Evolutionary conservation across 1,140 invertebrate genomes (phyloP).

Genomic region (Lasioglossum baleicum): DNA sequence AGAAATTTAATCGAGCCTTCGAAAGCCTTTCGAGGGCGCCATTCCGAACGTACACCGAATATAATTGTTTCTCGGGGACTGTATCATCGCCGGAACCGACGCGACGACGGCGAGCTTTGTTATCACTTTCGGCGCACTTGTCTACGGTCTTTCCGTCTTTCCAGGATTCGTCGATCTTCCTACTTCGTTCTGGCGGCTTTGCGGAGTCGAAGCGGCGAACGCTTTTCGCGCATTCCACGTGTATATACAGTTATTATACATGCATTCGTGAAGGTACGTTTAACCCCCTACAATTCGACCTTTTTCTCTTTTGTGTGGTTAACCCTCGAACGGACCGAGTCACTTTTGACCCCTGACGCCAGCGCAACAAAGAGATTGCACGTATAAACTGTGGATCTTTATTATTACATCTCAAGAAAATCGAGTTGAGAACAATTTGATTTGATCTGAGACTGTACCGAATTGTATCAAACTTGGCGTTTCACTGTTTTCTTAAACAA

Average conservation of each 20-base stretch:
- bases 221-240: conserved; percentile 27
- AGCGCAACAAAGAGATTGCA: too few relatives aligned
- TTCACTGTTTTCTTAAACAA: too few relatives aligned
- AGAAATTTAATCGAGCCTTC: neutral
- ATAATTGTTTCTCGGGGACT: neutral
- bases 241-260: conserved; percentile 40
- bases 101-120: neutral
- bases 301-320: neutral
- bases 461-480: too few relatives aligned
- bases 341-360: too few relatives aligned
- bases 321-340: too few relatives aligned
- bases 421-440: too few relatives aligned
- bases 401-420: too few relatives aligned
- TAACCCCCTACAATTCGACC: neutral
- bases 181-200: too few relatives aligned
- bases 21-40: neutral
- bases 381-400: too few relatives aligned
- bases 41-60: neutral
- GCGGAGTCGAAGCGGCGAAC: too few relatives aligned
- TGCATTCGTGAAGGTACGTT: neutral
- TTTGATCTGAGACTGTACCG: too few relatives aligned
- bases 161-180: neutral
- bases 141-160: neutral
- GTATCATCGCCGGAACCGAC: neutral
- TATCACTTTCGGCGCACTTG: neutral